phyloP scores from a whole-genome alignment of 2,888 invertebrate genomes.

The Dasypolia templi region DNA sequence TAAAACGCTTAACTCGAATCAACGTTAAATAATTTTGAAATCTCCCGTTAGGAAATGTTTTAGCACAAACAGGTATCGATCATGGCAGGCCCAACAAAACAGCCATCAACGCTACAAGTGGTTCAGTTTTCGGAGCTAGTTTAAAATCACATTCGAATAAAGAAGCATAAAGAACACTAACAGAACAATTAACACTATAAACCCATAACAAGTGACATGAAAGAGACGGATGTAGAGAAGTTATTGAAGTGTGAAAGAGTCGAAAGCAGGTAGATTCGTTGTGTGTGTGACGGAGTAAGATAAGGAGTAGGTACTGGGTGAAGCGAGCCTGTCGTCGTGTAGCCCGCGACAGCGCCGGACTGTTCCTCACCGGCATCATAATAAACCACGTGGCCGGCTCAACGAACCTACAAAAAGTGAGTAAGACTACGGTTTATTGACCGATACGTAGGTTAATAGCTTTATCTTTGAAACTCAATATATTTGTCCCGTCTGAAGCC shows the following conservation, averaged over 20 bases:
- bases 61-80: not conserved
- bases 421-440: constrained; percentile 71
- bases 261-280: constrained; percentile 61
- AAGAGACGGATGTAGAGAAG: constrained; percentile 61
- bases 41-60: not conserved
- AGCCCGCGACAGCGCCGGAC: constrained; percentile 83
- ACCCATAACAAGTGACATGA: constrained; percentile 62
- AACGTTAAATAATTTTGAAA: not conserved
- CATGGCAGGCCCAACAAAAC: constrained; percentile 16
- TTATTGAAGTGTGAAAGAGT: constrained; percentile 65
- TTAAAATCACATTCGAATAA: constrained; percentile 33
- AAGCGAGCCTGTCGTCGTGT: constrained; percentile 84
- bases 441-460: constrained; percentile 45
- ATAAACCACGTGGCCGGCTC: constrained; percentile 85
- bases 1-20: not conserved
- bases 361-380: constrained; percentile 69
- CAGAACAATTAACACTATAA: constrained; percentile 56
- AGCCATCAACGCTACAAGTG: constrained; percentile 16
- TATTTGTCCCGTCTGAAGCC: not conserved
- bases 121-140: constrained; percentile 40
- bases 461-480: constrained; percentile 37
- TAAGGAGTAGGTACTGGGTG: constrained; percentile 68
- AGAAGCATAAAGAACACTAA: constrained; percentile 42
- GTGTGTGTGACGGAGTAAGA: constrained; percentile 70
- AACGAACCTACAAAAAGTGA: constrained; percentile 81